Evolutionary conservation across 2,113 vertebrate species (phyloP).

Genomic region (Hemichromis elongatus): DNA sequence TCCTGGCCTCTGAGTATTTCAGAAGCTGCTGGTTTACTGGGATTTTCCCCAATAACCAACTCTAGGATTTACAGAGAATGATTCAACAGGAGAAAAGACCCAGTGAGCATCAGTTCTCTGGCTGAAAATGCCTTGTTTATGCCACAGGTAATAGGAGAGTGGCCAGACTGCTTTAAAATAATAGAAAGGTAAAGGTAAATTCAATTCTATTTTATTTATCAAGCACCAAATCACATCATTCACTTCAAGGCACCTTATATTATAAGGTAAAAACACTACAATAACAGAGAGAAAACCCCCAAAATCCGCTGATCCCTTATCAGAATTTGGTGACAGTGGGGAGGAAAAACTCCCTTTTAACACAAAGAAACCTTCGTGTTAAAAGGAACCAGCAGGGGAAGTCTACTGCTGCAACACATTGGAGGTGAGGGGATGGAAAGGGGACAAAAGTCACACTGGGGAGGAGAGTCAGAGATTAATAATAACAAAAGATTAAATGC

Average conservation of each 20-base stretch:
- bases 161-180: not conserved
- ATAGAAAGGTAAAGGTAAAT: not conserved
- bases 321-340: not conserved
- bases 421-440: not conserved
- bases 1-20: not conserved
- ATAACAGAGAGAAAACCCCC: not conserved
- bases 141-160: not conserved
- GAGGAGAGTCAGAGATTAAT: not conserved
- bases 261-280: not conserved
- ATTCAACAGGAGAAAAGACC: not conserved
- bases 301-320: not conserved
- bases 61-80: not conserved
- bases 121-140: not conserved
- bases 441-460: not conserved
- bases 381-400: not conserved
- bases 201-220: not conserved
- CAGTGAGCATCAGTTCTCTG: not conserved
- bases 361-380: not conserved
- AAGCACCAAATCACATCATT: not conserved
- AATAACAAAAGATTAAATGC: not conserved
- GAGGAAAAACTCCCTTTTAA: not conserved
- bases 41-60: not conserved
- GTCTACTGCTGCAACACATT: not conserved
- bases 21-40: not conserved
- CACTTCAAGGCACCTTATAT: not conserved